phyloP scores from a whole-genome alignment of 2,113 vertebrate genomes.

The Sterrhoptilus dennistouni region DNA sequence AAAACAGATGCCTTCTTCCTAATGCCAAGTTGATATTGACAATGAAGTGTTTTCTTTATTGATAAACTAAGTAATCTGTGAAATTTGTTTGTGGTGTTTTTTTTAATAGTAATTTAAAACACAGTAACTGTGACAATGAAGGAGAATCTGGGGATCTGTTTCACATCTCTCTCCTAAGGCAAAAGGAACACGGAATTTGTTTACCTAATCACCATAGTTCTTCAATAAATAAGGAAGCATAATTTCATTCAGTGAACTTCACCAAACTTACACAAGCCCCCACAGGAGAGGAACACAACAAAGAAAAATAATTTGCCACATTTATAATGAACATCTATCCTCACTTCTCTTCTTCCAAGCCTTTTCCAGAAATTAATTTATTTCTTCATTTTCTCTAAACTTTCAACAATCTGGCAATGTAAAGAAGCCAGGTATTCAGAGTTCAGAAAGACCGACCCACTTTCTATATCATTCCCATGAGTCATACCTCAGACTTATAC shows the following conservation, averaged over 20 bases:
- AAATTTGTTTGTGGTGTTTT: fast-evolving
- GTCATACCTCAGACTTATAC: neutral
- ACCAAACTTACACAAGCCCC: neutral
- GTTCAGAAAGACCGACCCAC: neutral
- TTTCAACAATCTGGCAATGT: neutral
- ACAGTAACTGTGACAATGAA: neutral
- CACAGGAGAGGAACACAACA: neutral
- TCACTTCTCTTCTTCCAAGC: neutral
- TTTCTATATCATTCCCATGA: neutral
- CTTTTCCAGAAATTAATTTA: neutral
- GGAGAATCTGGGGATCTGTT: neutral
- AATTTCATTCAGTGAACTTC: neutral
- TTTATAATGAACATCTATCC: neutral
- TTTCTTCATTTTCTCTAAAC: neutral
- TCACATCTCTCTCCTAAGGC: neutral
- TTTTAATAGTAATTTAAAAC: neutral
- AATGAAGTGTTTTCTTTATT: neutral
- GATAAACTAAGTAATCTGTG: neutral
- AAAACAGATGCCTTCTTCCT: neutral
- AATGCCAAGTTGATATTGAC: neutral
- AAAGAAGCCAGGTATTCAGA: neutral
- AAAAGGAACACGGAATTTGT: neutral
- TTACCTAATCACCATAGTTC: neutral
- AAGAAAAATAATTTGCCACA: neutral
- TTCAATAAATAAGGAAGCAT: neutral